Evolutionary conservation across 2,797 vertebrate genomes (phyloP).

Genomic region (Dendrocincla tyrannina): DNA sequence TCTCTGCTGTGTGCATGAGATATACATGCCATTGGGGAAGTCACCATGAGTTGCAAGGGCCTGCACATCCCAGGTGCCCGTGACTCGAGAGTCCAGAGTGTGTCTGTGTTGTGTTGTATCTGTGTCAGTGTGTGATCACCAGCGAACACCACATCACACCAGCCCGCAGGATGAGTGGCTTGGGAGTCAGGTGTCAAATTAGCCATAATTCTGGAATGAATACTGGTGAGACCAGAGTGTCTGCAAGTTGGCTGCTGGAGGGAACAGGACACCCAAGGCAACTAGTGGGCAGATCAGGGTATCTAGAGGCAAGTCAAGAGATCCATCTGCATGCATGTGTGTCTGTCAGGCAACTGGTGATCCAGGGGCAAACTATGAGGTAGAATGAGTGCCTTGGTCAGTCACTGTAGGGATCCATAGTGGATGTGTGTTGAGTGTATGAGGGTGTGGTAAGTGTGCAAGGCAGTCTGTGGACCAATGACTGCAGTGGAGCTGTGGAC

Average conservation of each 20-base stretch:
- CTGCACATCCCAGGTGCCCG: fast-evolving
- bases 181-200: background rate
- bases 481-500: background rate
- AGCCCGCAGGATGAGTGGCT: background rate
- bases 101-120: fast-evolving
- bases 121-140: fast-evolving
- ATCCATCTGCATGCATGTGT: background rate
- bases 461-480: background rate
- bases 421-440: background rate
- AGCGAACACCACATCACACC: background rate
- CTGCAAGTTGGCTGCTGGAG: background rate
- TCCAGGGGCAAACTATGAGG: background rate
- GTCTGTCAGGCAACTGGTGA: background rate
- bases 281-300: background rate
- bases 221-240: background rate
- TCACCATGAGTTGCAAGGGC: fast-evolving
- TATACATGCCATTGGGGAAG: background rate
- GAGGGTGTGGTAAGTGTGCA: background rate
- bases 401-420: background rate
- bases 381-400: background rate
- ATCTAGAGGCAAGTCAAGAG: background rate
- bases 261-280: background rate
- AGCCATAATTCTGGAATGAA: background rate
- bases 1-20: background rate
- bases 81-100: fast-evolving